phyloP scores from a whole-genome alignment of 1,140 invertebrate genomes.

The Halictus rubicundus region DNA sequence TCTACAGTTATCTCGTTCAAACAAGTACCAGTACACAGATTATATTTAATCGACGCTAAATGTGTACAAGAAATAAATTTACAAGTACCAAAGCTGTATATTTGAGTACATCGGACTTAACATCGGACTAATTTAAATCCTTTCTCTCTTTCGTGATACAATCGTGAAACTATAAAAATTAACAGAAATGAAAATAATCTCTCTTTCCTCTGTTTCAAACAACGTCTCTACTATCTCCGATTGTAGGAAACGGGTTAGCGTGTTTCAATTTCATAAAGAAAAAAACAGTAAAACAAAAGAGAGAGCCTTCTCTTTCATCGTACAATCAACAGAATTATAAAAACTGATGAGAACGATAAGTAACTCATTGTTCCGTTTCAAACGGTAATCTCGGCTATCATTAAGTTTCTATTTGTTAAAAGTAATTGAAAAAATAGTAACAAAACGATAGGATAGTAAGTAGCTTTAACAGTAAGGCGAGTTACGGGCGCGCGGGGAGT shows the following conservation, averaged over 20 bases:
- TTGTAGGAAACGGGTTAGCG: background rate
- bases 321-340: background rate
- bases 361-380: no score
- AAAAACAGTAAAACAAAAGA: no score
- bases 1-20: background rate
- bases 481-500: background rate
- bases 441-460: background rate
- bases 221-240: background rate
- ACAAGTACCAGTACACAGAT: background rate
- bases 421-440: background rate
- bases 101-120: background rate
- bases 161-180: background rate
- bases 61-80: background rate
- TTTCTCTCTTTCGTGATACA: background rate
- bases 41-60: background rate
- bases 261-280: background rate
- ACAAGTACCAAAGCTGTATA: background rate
- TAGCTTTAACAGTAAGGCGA: background rate
- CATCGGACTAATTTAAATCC: slow-evolving; percentile 7
- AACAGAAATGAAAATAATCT: background rate
- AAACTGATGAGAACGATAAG: background rate
- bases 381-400: no score
- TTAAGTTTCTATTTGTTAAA: background rate
- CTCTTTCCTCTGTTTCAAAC: background rate
- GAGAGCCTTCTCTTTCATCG: background rate